These are phyloP conservation scores for Leucophenga varia DNA, from an alignment of 1,140 invertebrate genomes.

Conservation along the genomic window DNA sequence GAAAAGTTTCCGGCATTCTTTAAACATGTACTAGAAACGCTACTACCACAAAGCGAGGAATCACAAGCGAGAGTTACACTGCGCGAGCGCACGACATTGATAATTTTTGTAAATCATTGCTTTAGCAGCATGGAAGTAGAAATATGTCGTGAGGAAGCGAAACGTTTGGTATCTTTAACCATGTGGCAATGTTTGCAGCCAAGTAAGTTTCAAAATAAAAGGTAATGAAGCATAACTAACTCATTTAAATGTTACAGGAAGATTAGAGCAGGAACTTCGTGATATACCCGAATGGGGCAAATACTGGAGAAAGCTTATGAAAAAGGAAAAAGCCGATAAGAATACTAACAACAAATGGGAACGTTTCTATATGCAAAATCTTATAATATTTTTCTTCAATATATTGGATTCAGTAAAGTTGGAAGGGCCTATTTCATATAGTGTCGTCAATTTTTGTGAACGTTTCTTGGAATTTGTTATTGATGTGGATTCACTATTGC, in stretches of 20 bases:
- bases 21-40: constrained; percentile 74
- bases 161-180: constrained; percentile 86
- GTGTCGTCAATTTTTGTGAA: constrained; percentile 82
- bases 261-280: constrained; percentile 84
- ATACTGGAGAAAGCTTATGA: constrained; percentile 90
- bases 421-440: constrained; percentile 62
- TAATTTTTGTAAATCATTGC: constrained; percentile 93
- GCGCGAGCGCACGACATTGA: constrained; percentile 81
- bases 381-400: constrained; percentile 89
- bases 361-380: constrained; percentile 77
- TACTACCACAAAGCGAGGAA: constrained; percentile 22
- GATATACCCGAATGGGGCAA: constrained; percentile 87
- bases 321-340: constrained; percentile 67
- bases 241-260: constrained; percentile 55
- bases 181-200: constrained; percentile 92
- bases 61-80: constrained; percentile 57
- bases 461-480: constrained; percentile 95
- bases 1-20: constrained; percentile 88
- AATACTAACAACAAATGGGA: constrained; percentile 82
- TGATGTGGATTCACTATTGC: constrained; percentile 92
- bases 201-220: constrained; percentile 58
- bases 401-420: constrained; percentile 76
- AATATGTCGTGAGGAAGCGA: constrained; percentile 88
- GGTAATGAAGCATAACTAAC: not conserved
- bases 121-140: constrained; percentile 97